Conservation (phyloP, 2,888 invertebrate species). For the Spisula solida region DNA sequence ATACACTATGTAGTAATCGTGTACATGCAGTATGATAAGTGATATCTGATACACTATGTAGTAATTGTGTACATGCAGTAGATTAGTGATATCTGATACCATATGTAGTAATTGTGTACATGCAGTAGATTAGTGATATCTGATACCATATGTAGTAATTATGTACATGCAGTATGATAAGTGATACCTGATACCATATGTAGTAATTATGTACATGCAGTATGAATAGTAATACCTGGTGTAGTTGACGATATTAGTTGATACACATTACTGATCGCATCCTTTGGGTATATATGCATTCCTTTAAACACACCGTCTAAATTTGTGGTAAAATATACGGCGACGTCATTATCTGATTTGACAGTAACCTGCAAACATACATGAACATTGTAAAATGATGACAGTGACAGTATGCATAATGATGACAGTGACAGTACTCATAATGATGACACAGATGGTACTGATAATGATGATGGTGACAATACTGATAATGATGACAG, state of each 20-base stretch:
- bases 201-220: too few species aligned
- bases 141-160: too few species aligned
- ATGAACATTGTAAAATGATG: background rate
- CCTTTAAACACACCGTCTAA: background rate
- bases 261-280: background rate
- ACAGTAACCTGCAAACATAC: background rate
- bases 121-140: too few species aligned
- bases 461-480: background rate
- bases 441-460: background rate
- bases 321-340: conserved; percentile 8
- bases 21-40: too few species aligned
- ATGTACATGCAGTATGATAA: too few species aligned
- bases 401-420: background rate
- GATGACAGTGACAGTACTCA: background rate
- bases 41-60: too few species aligned
- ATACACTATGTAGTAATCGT: too few species aligned
- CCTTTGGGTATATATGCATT: background rate
- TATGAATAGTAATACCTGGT: background rate
- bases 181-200: too few species aligned
- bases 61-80: too few species aligned
- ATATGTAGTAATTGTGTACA: too few species aligned
- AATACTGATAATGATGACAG: background rate
- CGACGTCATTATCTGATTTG: background rate
- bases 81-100: too few species aligned
- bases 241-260: background rate